Conservation (phyloP, 2,113 vertebrate genomes). For the Campylorhamphus procurvoides region DNA sequence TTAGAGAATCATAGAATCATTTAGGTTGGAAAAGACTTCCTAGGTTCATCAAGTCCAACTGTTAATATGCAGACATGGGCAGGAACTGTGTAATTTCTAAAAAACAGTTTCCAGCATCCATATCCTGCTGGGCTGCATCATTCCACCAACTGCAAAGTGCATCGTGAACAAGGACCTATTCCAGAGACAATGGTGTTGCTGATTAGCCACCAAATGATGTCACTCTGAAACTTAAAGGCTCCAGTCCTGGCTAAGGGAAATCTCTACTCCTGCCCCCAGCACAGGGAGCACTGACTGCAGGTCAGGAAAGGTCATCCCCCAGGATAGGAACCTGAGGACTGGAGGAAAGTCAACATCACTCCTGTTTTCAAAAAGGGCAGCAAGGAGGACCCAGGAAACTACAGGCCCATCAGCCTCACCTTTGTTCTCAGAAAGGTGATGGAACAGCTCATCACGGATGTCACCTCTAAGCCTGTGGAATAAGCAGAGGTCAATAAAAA, state of each 20-base stretch:
- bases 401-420: not conserved
- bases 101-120: not conserved
- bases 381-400: not conserved
- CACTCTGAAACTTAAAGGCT: not conserved
- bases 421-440: not conserved
- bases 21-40: not conserved
- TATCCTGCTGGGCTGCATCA: not conserved
- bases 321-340: not conserved
- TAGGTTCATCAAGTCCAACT: not conserved
- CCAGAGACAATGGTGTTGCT: not conserved
- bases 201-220: not conserved
- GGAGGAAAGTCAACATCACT: not conserved
- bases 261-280: not conserved
- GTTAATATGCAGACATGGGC: not conserved
- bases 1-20: not conserved
- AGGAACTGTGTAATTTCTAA: not conserved
- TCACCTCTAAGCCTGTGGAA: not conserved
- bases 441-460: not conserved
- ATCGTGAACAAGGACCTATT: not conserved
- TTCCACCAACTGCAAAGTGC: not conserved
- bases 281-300: not conserved
- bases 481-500: not conserved
- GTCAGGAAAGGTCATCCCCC: not conserved
- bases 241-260: not conserved
- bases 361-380: not conserved